Conservation (phyloP, 2,113 vertebrate genomes). For the Dasyprocta punctata region DNA sequence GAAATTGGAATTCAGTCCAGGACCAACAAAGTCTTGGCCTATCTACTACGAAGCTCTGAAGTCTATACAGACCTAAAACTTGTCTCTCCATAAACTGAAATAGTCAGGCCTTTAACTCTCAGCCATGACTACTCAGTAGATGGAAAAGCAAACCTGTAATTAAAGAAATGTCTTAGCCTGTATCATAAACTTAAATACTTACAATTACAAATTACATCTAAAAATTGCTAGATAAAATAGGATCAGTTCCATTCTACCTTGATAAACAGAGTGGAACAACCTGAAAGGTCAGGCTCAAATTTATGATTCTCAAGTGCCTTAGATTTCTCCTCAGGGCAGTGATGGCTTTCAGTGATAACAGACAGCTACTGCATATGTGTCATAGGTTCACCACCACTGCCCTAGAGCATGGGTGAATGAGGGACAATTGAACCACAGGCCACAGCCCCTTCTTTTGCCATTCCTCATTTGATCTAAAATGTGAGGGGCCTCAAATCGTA, state of each 20-base stretch:
- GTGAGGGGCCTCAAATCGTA: not conserved
- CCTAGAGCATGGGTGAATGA: not conserved
- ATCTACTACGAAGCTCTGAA: not conserved
- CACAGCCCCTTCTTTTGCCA: not conserved
- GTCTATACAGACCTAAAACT: not conserved
- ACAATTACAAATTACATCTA: slow-evolving; percentile 12
- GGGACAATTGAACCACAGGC: not conserved
- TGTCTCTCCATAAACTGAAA: not conserved
- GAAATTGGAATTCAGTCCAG: not conserved
- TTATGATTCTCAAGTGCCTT: not conserved
- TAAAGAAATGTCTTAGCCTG: not conserved
- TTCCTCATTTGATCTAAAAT: not conserved
- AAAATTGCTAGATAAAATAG: not conserved
- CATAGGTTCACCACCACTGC: not conserved
- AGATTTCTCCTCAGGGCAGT: not conserved
- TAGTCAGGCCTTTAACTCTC: not conserved
- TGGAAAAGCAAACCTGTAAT: not conserved
- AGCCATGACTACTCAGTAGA: not conserved
- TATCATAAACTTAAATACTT: not conserved
- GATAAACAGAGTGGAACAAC: not conserved
- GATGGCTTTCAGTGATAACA: not conserved
- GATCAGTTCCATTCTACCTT: not conserved
- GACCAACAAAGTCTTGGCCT: not conserved
- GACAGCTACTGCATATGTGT: not conserved
- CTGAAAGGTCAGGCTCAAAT: not conserved